Evolutionary conservation across 2,113 vertebrate species (phyloP).

Genomic region (Bos taurus): DNA sequence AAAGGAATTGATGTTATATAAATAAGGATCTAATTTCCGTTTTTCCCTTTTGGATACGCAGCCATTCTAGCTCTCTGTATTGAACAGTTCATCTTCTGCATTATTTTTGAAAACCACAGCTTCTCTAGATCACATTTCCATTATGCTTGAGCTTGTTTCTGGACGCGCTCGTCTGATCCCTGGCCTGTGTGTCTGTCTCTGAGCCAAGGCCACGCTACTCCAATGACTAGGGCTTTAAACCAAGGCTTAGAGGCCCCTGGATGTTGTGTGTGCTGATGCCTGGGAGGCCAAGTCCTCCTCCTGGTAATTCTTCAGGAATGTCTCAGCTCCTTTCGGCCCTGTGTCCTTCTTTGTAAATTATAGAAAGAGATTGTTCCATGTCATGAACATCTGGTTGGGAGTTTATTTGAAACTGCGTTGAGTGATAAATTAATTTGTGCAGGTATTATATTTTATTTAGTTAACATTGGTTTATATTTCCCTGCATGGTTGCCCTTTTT

Average conservation of each 20-base stretch:
- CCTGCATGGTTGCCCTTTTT: neutral
- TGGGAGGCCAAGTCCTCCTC: neutral
- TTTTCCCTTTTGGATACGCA: neutral
- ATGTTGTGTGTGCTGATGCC: neutral
- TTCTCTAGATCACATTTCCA: neutral
- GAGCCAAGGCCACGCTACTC: neutral
- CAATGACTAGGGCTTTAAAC: neutral
- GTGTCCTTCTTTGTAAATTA: neutral
- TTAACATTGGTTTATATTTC: neutral
- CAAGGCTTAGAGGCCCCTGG: neutral
- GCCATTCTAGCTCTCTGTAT: neutral
- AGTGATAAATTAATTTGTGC: neutral
- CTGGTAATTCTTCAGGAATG: neutral
- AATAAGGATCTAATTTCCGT: slow-evolving; percentile 1
- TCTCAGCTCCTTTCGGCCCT: neutral
- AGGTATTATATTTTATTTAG: neutral
- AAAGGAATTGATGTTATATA: neutral
- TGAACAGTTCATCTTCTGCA: neutral
- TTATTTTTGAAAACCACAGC: neutral
- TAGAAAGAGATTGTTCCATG: neutral
- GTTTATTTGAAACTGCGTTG: neutral
- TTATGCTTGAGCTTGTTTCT: neutral
- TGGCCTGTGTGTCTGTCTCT: neutral
- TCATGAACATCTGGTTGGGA: neutral
- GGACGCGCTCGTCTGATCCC: neutral